Percentiles rank a stretch among this genome's conserved stretches.
Conservation (phyloP, 2,888 invertebrate genomes). For the Patella pellucida region DNA sequence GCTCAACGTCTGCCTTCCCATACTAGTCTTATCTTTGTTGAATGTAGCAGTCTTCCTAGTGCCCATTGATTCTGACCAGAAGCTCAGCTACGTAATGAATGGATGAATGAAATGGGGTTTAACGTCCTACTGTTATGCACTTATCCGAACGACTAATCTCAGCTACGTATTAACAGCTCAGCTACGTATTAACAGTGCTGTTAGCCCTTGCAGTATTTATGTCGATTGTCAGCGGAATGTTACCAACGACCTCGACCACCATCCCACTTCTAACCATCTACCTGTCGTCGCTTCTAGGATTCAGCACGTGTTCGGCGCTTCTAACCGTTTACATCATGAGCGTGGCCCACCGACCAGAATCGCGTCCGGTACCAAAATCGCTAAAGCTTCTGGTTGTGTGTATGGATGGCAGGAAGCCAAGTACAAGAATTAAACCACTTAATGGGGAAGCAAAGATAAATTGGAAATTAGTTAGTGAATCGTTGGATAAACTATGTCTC, state of each 20-base stretch:
- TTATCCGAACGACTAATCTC: too few relatives aligned
- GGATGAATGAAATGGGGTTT: too few relatives aligned
- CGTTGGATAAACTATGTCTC: background rate
- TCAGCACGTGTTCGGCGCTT: background rate
- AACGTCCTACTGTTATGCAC: too few relatives aligned
- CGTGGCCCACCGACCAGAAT: background rate
- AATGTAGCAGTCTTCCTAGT: background rate
- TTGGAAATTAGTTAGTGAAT: background rate
- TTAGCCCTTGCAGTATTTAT: background rate
- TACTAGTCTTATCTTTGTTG: background rate
- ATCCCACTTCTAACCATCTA: background rate
- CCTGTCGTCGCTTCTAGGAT: background rate
- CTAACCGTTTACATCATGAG: background rate
- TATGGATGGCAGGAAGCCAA: background rate
- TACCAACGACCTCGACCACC: background rate
- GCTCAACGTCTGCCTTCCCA: background rate
- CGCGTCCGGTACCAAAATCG: background rate
- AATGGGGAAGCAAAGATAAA: background rate
- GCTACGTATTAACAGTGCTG: constrained; percentile 1
- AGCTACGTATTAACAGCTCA: too few relatives aligned
- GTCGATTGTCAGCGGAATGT: background rate
- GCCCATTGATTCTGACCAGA: background rate
- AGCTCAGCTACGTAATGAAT: background rate
- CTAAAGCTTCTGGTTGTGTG: background rate
- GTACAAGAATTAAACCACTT: background rate